Percentiles rank a stretch among this genome's conserved stretches.
Conservation (phyloP, 1,140 invertebrate genomes). For the Acyrthosiphon pisum region DNA sequence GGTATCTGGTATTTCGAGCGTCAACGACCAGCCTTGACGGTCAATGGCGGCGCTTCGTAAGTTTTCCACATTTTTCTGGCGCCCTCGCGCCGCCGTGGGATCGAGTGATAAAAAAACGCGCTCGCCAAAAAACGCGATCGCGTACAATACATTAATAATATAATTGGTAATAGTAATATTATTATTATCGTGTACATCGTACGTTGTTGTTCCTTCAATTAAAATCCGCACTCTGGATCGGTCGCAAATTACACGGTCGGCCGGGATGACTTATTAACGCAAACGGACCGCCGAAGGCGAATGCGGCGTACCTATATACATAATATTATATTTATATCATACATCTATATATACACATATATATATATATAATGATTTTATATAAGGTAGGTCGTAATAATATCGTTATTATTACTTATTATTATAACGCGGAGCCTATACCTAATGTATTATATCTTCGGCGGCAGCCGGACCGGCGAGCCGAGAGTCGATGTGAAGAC, state of each 20-base stretch:
- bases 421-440: neutral
- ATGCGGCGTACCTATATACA: no score
- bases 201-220: neutral
- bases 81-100: neutral
- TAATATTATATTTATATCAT: no score
- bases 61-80: neutral
- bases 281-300: neutral
- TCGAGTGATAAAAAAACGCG: neutral
- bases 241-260: slow-evolving; percentile 13
- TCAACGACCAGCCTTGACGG: slow-evolving; percentile 36
- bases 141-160: neutral
- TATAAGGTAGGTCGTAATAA: neutral
- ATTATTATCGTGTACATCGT: no score
- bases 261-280: slow-evolving; percentile 4
- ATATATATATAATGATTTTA: neutral
- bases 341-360: no score
- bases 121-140: neutral
- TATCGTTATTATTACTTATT: neutral
- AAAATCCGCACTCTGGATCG: neutral
- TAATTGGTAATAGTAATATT: no score
- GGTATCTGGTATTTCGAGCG: neutral
- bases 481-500: neutral
- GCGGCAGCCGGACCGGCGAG: neutral
- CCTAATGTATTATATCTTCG: neutral
- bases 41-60: neutral